Evolutionary conservation across 2,797 vertebrate genomes (phyloP), one percentile per base, ranked within the genome.

Genomic region (Lutjanus argentimaculatus): DNA sequence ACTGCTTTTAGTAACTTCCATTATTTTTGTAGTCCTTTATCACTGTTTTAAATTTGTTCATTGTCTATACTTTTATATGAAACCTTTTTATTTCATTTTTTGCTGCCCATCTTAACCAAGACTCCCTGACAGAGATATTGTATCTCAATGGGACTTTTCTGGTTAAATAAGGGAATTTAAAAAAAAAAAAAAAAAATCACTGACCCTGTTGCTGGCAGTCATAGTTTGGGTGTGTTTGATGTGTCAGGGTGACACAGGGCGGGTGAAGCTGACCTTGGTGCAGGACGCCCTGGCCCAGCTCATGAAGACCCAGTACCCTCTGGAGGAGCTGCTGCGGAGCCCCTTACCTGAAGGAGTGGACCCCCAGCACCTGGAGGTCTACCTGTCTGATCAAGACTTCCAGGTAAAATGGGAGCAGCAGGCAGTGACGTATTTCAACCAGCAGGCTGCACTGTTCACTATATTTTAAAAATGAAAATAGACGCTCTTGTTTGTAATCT

Each of bases 281-380:
- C 94, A 95, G 93, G 96, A 97, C 77, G 94, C 94, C 83, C 89
- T 97, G 89, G 92, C 92, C 72, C 82, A 94, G 88, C 92, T 97
- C 80, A 93, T 83, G 79, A 89, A 92, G 85, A 94, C 90, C 70
- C 94, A 94, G 85, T 95, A 92, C 79, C 86, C 93, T n/a, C 81
- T 92, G 62, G 92, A 96, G 76, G 94, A 96, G 83, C 92, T 95
- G 79, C 88, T 94, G 63, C 89, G 52, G 71, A 94, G 89, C 79
- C 94, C 95, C 13, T 87, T 95, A 74, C 95, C 96, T 21, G 92
- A 93, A 17, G 95, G 95, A 6, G 93, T 96, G 86, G 93, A 96
- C 85, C 94, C 95, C 42, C 91, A 93, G 80, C 86, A 81, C 49
- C 91, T 95, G 77, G 96, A 97, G 84, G 89, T 94, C 79, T 95